These are phyloP conservation scores for Petaurus breviceps DNA, from an alignment of 2,113 vertebrate species.

Conservation along the genomic window DNA sequence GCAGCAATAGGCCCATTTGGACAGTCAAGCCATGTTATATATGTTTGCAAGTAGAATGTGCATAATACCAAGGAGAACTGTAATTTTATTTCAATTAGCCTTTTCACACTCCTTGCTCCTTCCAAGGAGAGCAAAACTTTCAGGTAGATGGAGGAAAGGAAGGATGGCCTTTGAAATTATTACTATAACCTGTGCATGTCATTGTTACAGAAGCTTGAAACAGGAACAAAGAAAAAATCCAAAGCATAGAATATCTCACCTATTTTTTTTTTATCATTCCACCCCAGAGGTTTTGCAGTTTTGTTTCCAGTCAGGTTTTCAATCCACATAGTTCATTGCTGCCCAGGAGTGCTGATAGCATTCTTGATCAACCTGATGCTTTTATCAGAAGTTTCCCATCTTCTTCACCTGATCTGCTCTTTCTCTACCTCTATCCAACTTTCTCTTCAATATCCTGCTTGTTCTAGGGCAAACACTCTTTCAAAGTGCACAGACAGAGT, in stretches of 20 bases:
- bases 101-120: conserved; percentile 27
- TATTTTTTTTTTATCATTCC: not conserved
- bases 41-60: conserved; percentile 18
- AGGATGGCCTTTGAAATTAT: conserved; percentile 38
- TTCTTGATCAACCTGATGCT: not conserved
- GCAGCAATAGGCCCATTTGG: conserved; percentile 13
- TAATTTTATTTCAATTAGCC: conserved; percentile 19
- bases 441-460: not conserved
- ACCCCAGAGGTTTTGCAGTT: not conserved
- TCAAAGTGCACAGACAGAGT: not conserved
- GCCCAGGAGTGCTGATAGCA: not conserved
- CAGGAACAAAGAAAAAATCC: not conserved
- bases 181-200: not conserved
- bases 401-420: not conserved
- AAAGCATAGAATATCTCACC: not conserved
- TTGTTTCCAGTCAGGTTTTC: not conserved
- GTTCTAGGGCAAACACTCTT: not conserved
- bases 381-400: not conserved
- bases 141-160: conserved; percentile 34
- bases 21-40: conserved; percentile 4
- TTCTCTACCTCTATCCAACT: not conserved
- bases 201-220: not conserved
- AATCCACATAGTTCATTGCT: not conserved
- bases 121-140: conserved; percentile 13
- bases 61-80: conserved; percentile 33